Conservation (phyloP, 2,113 vertebrate species). For the Phalacrocorax carbo region DNA sequence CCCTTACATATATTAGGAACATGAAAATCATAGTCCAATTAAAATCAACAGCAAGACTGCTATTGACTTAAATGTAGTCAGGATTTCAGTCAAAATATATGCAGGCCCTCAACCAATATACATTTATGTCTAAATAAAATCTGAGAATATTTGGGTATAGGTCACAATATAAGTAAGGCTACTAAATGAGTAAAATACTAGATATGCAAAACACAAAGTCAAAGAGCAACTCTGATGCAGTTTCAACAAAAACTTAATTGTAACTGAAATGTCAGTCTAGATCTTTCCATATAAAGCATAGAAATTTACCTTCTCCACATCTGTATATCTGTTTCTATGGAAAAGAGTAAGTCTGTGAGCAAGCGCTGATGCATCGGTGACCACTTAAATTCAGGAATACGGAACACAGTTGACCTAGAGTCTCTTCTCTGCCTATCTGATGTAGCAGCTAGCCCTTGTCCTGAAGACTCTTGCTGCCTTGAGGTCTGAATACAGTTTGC, state of each 20-base stretch:
- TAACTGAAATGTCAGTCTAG: background rate
- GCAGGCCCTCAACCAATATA: background rate
- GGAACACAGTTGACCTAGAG: conserved; percentile 86
- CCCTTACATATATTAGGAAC: background rate
- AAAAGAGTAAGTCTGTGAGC: conserved; percentile 95
- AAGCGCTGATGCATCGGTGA: conserved; percentile 96
- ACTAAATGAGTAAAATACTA: background rate
- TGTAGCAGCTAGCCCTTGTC: conserved; percentile 31
- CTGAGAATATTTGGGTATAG: background rate
- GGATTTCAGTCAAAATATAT: background rate
- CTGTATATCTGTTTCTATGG: conserved; percentile 96
- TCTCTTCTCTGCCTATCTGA: conserved; percentile 77
- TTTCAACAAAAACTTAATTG: background rate
- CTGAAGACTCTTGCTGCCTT: conserved; percentile 67
- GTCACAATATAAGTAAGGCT: background rate
- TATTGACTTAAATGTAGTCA: background rate
- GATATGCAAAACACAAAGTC: background rate
- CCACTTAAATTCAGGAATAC: conserved; percentile 96
- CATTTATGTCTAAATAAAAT: background rate
- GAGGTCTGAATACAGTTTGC: conserved; percentile 63
- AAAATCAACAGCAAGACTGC: background rate
- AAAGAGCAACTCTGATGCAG: background rate
- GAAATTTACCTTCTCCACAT: conserved; percentile 94
- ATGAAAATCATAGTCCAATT: background rate
- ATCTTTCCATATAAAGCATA: background rate